Base-by-base conservation (phyloP, 2,113 vertebrate genomes). In the Entelurus aequoreus region DNA sequence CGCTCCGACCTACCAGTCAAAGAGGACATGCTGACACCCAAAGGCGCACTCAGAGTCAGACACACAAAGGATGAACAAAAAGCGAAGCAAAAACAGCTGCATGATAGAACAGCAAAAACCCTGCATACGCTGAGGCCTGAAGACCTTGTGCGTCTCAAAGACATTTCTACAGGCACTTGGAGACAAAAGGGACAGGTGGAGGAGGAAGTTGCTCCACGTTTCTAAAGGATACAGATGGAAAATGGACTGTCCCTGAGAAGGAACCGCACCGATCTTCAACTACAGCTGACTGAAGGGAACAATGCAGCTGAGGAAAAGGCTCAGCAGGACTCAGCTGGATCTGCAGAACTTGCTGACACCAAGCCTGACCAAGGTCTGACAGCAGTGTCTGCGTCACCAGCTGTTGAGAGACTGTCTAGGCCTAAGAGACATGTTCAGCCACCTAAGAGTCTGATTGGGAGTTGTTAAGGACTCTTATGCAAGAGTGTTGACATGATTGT, bases 201-300 rank as follows among this genome's bases (percentile, higher is more conserved):
- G 9, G 21, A 53, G 19, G 51, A 53, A 53, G 51, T 53, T 53
- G 51, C 51, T 53, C 51, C 51, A 35, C 51, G 19, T 8, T 53
- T 16, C 19, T 35, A 28, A 10, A 53, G 9, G 11, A 8, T 53
- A 10, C 51, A 9, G 21, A 10, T 53, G 51, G 19, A 10, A 13
- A 28, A 53, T 53, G 51, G 51, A 2, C 11, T 13, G 12, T 4
- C 51, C 19, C 19, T 53, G 2, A n/a, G 48, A 15, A 48, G 48
- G 15, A 48, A 48, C n/a, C 6, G 48, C 48, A 48, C 48, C 2
- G 48, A n/a, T 35, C 19, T 35, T 9, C 51, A 28, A 53, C 51
- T 28, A 28, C 51, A 35, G 51, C 2, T 8, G 9, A 9, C 19
- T 8, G 51, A 10, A 12, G 19, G 21, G 11, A 16, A 53, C 9